Base-by-base conservation (phyloP, 1,140 invertebrate genomes). In the Solenopsis invicta region DNA sequence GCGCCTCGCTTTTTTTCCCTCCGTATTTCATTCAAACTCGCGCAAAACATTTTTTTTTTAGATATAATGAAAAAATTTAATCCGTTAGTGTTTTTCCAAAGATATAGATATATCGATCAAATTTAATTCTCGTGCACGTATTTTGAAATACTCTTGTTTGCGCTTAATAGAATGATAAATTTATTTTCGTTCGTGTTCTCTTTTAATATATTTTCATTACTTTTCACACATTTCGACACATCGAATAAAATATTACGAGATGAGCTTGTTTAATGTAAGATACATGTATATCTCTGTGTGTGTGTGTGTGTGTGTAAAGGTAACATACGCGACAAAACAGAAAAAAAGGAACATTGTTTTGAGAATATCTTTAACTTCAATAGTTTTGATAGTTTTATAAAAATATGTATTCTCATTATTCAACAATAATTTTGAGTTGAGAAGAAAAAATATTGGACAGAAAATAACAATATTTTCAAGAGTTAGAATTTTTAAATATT, bases 11-110 rank as follows among this genome's bases (percentile, higher is more conserved):
- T 21, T 37, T 74, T 24, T 34, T 21, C 41, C 61, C 52, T 56
- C 50, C 34, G 41, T 13, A 6, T 75, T 75, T 75, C 13, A 61
- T 34, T 74, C 18, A 9, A 18, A 16, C 1, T 0, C 21, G 52
- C 18, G 24, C 18, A 18, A 59, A 61, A 67, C 64, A 80, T 78
- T 64, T n/a, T 54, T 45, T 78, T 62, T 34, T 77, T 61, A 24
- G 13, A 66, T 21, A 24, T 24, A 8, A 59, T 41, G 2, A 29
- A 72, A 59, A 72, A 48, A 8, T 54, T 81, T 1, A n/a, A 72
- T 6, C 37, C 8, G 8, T 16, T 1, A 56, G 18, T n/a, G 21
- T 41, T 81, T 21, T 54, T 37, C n/a, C 10, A 61, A 29, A 62
- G 18, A 12, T 56, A 59, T 13, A 56, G 10, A 6, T 29, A 16